phyloP scores from a whole-genome alignment of 2,888 invertebrate genomes.

The Mythimna ferrago region DNA sequence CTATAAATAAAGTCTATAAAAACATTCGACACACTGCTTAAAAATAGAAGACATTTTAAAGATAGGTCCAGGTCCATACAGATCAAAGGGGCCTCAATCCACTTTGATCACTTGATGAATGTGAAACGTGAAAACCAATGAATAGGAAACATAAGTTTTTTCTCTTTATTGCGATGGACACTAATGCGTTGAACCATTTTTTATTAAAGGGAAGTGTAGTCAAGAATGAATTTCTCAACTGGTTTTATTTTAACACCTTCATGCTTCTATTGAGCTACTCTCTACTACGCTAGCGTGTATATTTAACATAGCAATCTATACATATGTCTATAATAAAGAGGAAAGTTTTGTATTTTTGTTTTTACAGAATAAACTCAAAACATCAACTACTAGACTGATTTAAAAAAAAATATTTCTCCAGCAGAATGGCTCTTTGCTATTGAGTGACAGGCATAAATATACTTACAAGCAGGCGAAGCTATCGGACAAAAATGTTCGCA shows the following conservation, averaged over 20 bases:
- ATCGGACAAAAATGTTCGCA: neutral
- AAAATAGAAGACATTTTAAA: conserved; percentile 6
- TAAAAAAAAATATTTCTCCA: too few relatives aligned
- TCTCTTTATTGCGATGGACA: conserved; percentile 39
- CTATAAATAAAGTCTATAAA: conserved; percentile 5
- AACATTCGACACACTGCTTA: neutral
- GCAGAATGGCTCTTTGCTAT: too few relatives aligned
- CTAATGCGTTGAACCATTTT: conserved; percentile 30
- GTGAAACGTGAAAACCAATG: conserved; percentile 55
- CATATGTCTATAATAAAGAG: too few relatives aligned
- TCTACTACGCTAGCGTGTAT: too few relatives aligned
- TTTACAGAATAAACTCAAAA: too few relatives aligned
- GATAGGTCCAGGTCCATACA: conserved; percentile 17
- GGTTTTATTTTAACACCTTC: conserved; percentile 16
- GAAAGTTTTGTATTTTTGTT: too few relatives aligned
- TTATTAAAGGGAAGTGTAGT: conserved; percentile 34
- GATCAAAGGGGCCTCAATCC: conserved; percentile 55
- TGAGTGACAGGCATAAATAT: too few relatives aligned
- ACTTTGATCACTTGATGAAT: conserved; percentile 60
- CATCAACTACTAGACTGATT: too few relatives aligned
- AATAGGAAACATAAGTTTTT: conserved; percentile 51
- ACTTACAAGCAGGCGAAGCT: too few relatives aligned
- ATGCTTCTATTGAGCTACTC: neutral
- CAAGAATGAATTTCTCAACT: conserved; percentile 17
- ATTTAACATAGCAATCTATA: too few relatives aligned